Evolutionary conservation across 2,113 vertebrate species (phyloP).

Genomic region (Argyrosomus japonicus): DNA sequence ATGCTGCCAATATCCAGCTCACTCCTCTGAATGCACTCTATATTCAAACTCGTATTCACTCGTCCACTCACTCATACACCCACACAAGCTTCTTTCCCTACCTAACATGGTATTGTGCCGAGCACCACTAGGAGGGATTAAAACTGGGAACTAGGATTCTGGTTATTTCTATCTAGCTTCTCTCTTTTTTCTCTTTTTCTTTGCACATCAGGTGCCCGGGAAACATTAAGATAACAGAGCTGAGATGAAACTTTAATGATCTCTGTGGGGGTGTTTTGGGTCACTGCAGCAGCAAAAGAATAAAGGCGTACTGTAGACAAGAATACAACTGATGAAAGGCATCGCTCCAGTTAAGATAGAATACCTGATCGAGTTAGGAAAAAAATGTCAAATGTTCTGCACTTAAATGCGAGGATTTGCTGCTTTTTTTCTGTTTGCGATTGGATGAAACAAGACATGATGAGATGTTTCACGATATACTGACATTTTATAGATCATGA

Average conservation of each 20-base stretch:
- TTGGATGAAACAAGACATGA: neutral
- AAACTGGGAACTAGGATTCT: slow-evolving; percentile 56
- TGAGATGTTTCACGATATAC: neutral
- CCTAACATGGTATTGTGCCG: slow-evolving; percentile 72
- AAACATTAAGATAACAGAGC: slow-evolving; percentile 46
- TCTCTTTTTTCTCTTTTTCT: neutral
- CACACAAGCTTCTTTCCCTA: slow-evolving; percentile 69
- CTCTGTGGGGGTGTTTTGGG: slow-evolving; percentile 1
- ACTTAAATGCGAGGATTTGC: neutral
- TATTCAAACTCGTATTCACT: slow-evolving; percentile 69
- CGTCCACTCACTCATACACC: slow-evolving; percentile 76
- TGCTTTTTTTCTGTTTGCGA: neutral
- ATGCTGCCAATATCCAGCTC: slow-evolving; percentile 57
- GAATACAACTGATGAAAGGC: slow-evolving; percentile 11
- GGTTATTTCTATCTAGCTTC: slow-evolving; percentile 59
- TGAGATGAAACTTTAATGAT: slow-evolving; percentile 50
- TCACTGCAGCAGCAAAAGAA: slow-evolving; percentile 33
- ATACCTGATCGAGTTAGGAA: neutral
- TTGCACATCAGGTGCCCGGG: slow-evolving; percentile 30
- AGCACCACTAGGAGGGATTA: slow-evolving; percentile 61
- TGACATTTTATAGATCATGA: neutral
- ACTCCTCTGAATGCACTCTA: slow-evolving; percentile 64
- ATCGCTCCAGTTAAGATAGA: neutral
- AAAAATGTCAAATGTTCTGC: neutral
- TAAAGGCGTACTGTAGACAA: slow-evolving; percentile 11